Base-by-base conservation (phyloP, 2,888 invertebrate species). In the Cephus sareptanus region DNA sequence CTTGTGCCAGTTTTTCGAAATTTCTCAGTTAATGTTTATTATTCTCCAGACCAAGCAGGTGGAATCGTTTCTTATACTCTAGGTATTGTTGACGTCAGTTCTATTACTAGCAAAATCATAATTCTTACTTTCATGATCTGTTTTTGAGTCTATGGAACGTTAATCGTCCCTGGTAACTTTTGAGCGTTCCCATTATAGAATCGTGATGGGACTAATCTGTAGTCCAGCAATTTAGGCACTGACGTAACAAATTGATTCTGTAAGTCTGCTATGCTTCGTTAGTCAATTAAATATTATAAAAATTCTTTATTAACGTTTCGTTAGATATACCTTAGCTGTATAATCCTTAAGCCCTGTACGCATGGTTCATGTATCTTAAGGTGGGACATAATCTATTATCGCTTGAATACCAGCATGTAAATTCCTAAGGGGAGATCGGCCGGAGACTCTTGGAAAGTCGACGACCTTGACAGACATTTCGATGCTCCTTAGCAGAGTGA, bases 381-480 rank as follows among this genome's bases (percentile, higher is more conserved):
- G 9, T 9, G 56, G 56, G 15, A 56, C 23, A 56, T 2, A 23
- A 56, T 56, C 56, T 9, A 2, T 56, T 56, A 56, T 56, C 56
- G 6, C 56, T 23, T 2, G 56, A 23, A 56, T 23, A 1, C 56
- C 56, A 56, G 15, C 56, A 56, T 23, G 23, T 56, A 23, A 56
- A 56, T 56, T 56, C 23, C 23, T 56, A 9, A 23, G 23, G 56
- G 56, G 23, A 23, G 56, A 56, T 56, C 56, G 56, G 33, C 30
- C 13, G 31, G 11, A 30, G 70, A 75, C 75, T 83, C 81, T 83
- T 87, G 82, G 85, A 89, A 88, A 87, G 87, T 88, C 87, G 87
- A 83, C 86, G 84, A 88, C 86, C 88, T 88, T 88, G 87, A 82
- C 87, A 85, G 85, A 86, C 81, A 87, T 88, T 85, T 82, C 77